Conservation (phyloP, 2,797 vertebrate genomes). For the Pagetopsis macropterus region DNA sequence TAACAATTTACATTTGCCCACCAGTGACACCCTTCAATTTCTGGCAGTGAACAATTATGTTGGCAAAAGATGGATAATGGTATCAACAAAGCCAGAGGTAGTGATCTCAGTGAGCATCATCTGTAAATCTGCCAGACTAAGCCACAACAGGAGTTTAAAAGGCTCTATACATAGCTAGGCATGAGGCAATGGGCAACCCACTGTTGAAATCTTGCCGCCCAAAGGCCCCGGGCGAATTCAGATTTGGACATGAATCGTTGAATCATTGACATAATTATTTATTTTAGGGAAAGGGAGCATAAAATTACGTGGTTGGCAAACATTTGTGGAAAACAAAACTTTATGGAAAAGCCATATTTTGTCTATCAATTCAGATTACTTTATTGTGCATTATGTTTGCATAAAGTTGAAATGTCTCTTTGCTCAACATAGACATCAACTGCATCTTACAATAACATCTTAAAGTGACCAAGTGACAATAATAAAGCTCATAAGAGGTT, state of each 20-base stretch:
- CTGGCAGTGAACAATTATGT: slow-evolving; percentile 25
- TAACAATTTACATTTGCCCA: slow-evolving; percentile 31
- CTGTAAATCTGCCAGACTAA: slow-evolving; percentile 51
- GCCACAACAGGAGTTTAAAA: slow-evolving; percentile 51
- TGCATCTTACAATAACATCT: too few relatives aligned
- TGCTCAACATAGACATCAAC: too few relatives aligned
- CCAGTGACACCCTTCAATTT: background rate
- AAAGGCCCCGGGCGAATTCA: slow-evolving; percentile 18
- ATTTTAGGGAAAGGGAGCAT: background rate
- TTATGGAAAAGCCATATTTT: too few relatives aligned
- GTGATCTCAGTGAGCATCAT: slow-evolving; percentile 48
- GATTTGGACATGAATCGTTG: slow-evolving; percentile 19
- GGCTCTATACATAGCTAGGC: slow-evolving; percentile 61
- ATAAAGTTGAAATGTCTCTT: too few relatives aligned
- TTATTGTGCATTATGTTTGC: too few relatives aligned
- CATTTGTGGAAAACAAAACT: too few relatives aligned
- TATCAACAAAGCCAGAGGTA: slow-evolving; percentile 39
- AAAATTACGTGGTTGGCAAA: background rate
- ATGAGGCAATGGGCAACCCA: slow-evolving; percentile 61
- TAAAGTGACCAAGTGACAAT: too few relatives aligned
- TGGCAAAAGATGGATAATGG: slow-evolving; percentile 48
- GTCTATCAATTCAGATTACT: background rate
- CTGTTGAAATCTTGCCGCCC: slow-evolving; percentile 31
- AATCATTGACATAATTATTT: background rate
- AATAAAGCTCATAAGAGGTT: too few relatives aligned